Evolutionary conservation across 2,113 vertebrate genomes (phyloP).

Genomic region (Lycaon pictus): DNA sequence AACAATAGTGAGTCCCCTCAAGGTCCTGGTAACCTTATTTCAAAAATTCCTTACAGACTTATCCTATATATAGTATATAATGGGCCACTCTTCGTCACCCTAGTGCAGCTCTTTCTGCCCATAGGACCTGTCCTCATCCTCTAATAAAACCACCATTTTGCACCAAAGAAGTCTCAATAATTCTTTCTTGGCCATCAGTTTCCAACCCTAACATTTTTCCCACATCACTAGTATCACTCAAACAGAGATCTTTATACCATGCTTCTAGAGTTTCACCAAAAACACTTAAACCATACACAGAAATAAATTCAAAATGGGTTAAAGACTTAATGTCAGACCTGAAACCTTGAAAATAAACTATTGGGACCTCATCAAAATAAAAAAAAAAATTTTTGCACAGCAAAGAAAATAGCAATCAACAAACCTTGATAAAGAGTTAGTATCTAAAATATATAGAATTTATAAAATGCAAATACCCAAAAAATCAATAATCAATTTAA

Average conservation of each 20-base stretch:
- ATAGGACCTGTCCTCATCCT: too few species aligned
- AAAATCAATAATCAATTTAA: neutral
- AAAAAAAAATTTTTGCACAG: neutral
- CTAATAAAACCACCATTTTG: neutral
- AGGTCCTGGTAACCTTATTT: too few species aligned
- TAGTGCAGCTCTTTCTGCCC: too few species aligned
- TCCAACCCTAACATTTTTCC: neutral
- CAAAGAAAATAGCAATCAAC: neutral
- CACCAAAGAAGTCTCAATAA: neutral
- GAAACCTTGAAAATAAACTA: neutral
- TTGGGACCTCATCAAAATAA: neutral
- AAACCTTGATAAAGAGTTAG: neutral
- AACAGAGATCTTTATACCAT: neutral
- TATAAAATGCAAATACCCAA: neutral
- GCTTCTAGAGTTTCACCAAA: neutral
- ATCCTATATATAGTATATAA: too few species aligned
- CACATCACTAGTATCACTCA: neutral
- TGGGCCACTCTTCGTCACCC: too few species aligned
- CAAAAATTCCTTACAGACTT: too few species aligned
- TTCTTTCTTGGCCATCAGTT: neutral
- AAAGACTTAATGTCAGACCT: neutral
- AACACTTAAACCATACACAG: neutral
- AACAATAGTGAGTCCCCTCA: too few species aligned
- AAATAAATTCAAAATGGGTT: neutral
- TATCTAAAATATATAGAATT: neutral